These are phyloP conservation scores for Notocelia uddmanniana DNA, from an alignment of 2,888 invertebrate genomes.

Conservation along the genomic window DNA sequence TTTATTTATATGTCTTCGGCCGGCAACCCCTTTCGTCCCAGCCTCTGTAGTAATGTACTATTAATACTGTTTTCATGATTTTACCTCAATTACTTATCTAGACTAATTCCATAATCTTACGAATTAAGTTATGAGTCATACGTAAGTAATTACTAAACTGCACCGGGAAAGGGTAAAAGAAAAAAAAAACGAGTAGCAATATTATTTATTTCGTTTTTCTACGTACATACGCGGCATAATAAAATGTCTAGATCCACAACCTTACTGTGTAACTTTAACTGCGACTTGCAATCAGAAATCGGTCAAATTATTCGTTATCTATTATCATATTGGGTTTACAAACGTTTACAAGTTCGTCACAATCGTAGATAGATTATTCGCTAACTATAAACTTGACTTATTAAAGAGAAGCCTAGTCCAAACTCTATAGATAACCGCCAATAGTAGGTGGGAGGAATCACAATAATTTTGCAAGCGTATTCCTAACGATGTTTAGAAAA, in stretches of 20 bases:
- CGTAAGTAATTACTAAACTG: too few species aligned
- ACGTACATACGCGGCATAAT: constrained; percentile 29
- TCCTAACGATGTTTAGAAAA: too few species aligned
- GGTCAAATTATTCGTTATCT: not conserved
- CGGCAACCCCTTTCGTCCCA: too few species aligned
- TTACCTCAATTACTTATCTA: too few species aligned
- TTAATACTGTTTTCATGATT: too few species aligned
- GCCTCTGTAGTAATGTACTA: too few species aligned
- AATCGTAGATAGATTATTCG: not conserved
- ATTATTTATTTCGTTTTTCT: constrained; percentile 23
- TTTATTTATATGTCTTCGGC: too few species aligned
- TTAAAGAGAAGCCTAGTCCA: not conserved
- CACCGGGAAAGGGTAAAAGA: not conserved
- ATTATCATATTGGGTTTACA: not conserved
- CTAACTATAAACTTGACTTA: not conserved
- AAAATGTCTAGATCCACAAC: constrained; percentile 17
- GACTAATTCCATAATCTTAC: too few species aligned
- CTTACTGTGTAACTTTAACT: not conserved
- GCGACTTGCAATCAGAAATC: not conserved
- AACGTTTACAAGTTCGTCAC: not conserved
- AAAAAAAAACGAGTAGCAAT: constrained; percentile 27
- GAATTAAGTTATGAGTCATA: too few species aligned
- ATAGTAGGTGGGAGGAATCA: too few species aligned
- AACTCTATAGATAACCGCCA: not conserved
- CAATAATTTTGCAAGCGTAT: too few species aligned